A percentile compares a stretch with the other conserved stretches of the same genome.
phyloP scores from a whole-genome alignment of 37 sponge, comb jelly and placozoan species.

The Eunapius fragilis region DNA sequence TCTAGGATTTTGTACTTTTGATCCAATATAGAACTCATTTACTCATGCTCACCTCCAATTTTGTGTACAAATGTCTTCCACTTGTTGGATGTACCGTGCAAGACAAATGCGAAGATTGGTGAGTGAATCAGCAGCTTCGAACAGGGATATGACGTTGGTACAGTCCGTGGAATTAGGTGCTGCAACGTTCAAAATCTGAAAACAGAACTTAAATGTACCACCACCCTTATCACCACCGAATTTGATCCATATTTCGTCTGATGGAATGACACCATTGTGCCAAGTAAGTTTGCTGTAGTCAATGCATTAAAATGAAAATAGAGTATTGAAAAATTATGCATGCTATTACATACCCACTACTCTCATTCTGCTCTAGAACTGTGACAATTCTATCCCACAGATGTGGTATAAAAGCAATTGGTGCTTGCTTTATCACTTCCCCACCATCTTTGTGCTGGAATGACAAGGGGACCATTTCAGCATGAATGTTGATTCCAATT shows the following conservation, averaged over 20 bases:
- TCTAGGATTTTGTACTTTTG: background rate
- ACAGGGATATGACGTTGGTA: background rate
- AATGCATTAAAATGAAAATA: background rate
- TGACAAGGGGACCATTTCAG: background rate
- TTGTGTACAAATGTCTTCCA: background rate
- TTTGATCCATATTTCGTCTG: slow-evolving; percentile 14
- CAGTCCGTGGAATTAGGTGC: background rate
- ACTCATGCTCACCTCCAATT: background rate
- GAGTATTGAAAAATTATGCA: background rate
- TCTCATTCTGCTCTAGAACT: background rate
- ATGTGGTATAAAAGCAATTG: background rate
- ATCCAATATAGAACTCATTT: background rate
- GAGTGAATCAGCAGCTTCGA: slow-evolving; percentile 7
- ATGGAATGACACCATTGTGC: slow-evolving; percentile 18
- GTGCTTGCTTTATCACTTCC: background rate
- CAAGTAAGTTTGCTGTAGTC: background rate
- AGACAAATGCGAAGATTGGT: background rate
- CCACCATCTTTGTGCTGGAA: background rate
- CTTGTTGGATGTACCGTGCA: background rate
- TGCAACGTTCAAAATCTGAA: slow-evolving; percentile 8
- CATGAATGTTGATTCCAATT: background rate
- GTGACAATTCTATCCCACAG: background rate
- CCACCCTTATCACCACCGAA: slow-evolving; percentile 21
- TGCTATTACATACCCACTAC: background rate
- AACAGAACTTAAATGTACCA: slow-evolving; percentile 2